Base-by-base conservation (phyloP, 1,140 invertebrate species). In the Solen grandis region DNA sequence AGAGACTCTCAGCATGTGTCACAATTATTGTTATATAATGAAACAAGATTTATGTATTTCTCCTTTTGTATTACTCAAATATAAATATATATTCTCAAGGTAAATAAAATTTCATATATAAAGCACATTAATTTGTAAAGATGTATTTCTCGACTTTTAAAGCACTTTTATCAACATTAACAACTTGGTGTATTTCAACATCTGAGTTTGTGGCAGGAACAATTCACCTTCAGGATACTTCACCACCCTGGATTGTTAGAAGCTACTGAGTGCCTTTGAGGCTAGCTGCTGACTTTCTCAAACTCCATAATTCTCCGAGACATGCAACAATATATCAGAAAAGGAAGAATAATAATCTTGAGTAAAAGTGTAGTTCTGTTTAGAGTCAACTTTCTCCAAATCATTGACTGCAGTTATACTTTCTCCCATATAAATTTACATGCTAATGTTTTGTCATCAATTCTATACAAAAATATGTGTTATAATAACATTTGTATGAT, bases 381-480 rank as follows among this genome's bases (percentile, higher is more conserved):
- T 78, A 78, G 75, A 78, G 75, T 78, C 75, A 69, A 38, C 63
- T 31, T 2, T 57, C 74, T 10, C 74, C 74, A 65, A 19, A 19
- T 19, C 54, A 41, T 29, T 16, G 74, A 76, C 74, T 76, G 27
- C 46, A 65, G 31, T 38, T 57, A 73, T 59, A 33, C 54, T 31
- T 62, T 25, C 8, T 19, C 8, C 41, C 41, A 8, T 10, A 46
- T 10, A 10, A 46, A 46, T 46, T 46, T 46, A 46, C 41, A 46
- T 8, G 41, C 8, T 46, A 46, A 46, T 46, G 19, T 46, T 8
- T 10, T 10, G 8, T 46, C 19, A 10, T 19, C 19, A 46, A 19
- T 19, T 46, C 70, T 73, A 73, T 73, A 73, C 57, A 73, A 73
- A 73, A 73, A 73, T 73, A 73, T 19, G 41, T 10, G 8, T 8